Conservation (phyloP, 2,113 vertebrate species). For the Pelecanus crispus region DNA sequence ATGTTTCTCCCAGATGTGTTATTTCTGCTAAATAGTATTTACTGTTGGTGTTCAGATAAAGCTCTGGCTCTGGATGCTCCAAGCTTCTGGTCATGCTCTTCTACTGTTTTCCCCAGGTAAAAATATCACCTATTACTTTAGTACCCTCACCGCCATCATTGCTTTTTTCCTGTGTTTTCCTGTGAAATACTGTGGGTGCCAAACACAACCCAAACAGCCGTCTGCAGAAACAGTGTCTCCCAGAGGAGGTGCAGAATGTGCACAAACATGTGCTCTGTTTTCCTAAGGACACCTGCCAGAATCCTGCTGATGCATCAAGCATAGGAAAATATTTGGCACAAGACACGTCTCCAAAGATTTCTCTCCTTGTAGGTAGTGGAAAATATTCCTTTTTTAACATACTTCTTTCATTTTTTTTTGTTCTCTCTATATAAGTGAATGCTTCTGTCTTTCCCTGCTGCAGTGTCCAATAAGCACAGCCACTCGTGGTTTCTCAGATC, state of each 20-base stretch:
- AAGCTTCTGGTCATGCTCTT: neutral
- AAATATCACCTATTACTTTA: neutral
- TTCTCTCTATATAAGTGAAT: neutral
- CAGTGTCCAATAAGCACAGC: neutral
- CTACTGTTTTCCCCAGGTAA: neutral
- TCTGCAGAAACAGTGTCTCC: constrained; percentile 41
- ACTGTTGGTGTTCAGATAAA: neutral
- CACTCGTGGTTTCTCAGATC: neutral
- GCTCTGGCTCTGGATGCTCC: neutral
- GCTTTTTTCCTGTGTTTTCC: neutral
- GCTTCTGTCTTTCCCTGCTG: neutral
- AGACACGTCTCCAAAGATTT: neutral
- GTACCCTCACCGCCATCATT: neutral
- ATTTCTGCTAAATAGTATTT: neutral
- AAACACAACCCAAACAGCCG: neutral
- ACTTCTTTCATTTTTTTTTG: neutral
- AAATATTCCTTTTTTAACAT: constrained; percentile 3
- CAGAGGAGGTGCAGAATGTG: constrained; percentile 39
- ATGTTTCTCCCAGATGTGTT: neutral
- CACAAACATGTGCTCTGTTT: constrained; percentile 22
- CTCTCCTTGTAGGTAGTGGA: constrained; percentile 36
- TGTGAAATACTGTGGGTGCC: neutral
- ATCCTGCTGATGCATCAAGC: constrained; percentile 33
- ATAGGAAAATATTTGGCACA: constrained; percentile 27
- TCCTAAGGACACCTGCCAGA: constrained; percentile 49